These are phyloP conservation scores for Tortrix viridana DNA, from an alignment of 2,888 invertebrate species.

Conservation along the genomic window DNA sequence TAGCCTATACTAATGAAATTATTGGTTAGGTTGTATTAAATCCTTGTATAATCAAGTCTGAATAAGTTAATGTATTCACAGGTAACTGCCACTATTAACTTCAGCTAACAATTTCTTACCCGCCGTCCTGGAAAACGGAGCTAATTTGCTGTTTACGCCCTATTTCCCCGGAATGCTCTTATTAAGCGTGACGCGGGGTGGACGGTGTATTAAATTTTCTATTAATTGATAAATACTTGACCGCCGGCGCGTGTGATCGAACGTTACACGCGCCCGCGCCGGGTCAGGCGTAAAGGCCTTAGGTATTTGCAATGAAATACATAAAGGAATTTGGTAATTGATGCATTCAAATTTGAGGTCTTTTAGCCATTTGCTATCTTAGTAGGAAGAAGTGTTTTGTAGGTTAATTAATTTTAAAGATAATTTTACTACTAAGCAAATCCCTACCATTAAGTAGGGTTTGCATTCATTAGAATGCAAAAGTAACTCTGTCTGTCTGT, in stretches of 20 bases:
- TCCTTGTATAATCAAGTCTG: too few relatives aligned
- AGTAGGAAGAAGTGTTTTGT: too few relatives aligned
- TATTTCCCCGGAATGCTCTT: slow-evolving; percentile 56
- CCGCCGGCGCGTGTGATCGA: slow-evolving; percentile 77
- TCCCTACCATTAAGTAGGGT: too few relatives aligned
- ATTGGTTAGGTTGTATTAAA: too few relatives aligned
- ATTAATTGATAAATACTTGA: slow-evolving; percentile 83
- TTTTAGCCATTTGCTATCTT: too few relatives aligned
- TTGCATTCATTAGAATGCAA: too few relatives aligned
- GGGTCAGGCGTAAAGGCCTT: slow-evolving; percentile 11
- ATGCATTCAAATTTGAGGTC: too few relatives aligned
- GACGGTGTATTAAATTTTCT: slow-evolving; percentile 72
- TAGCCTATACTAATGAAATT: too few relatives aligned
- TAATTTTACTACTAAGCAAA: too few relatives aligned
- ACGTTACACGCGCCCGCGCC: slow-evolving; percentile 61
- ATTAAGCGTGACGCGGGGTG: slow-evolving; percentile 60
- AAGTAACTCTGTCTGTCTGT: too few relatives aligned
- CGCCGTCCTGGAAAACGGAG: not conserved
- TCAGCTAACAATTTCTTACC: slow-evolving; percentile 3
- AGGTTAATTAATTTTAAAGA: too few relatives aligned
- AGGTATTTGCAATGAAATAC: slow-evolving; percentile 13
- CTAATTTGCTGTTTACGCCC: slow-evolving; percentile 19
- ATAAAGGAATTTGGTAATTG: not conserved
- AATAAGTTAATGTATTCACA: not conserved
- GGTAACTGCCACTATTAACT: slow-evolving; percentile 3